Conservation (phyloP, 1,140 invertebrate genomes). For the Drosophila fuyamai region DNA sequence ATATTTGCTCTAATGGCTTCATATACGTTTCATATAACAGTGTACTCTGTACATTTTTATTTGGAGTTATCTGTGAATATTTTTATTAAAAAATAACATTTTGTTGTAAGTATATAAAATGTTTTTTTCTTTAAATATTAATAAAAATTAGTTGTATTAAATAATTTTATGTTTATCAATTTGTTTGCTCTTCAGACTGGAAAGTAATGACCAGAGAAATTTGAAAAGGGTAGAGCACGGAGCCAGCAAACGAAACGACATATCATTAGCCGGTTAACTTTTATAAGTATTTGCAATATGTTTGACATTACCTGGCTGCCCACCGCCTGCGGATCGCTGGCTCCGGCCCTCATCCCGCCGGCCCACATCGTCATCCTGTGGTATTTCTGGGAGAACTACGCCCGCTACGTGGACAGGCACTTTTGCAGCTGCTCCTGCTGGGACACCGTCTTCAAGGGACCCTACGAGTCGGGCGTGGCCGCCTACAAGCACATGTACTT, state of each 20-base stretch:
- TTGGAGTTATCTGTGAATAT: too few species aligned
- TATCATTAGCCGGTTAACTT: conserved; percentile 18
- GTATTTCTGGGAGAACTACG: conserved; percentile 90
- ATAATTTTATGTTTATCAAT: too few species aligned
- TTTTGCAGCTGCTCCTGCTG: conserved; percentile 92
- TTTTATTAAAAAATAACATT: too few species aligned
- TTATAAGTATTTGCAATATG: conserved; percentile 44
- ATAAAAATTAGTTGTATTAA: neutral
- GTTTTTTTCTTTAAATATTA: neutral
- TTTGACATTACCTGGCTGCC: conserved; percentile 82
- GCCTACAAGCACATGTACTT: conserved; percentile 94
- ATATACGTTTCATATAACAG: too few species aligned
- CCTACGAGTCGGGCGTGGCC: conserved; percentile 90
- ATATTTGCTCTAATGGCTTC: too few species aligned
- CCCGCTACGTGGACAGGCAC: conserved; percentile 88
- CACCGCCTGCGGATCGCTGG: conserved; percentile 78
- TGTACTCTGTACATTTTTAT: too few species aligned
- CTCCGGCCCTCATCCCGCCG: conserved; percentile 86
- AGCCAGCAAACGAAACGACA: conserved; percentile 28
- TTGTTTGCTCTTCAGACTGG: neutral
- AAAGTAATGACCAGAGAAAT: conserved; percentile 14
- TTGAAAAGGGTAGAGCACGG: neutral
- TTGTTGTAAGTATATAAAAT: too few species aligned
- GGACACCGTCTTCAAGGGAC: conserved; percentile 93
- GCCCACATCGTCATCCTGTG: conserved; percentile 88